Conservation (phyloP, 2,113 vertebrate genomes). For the Nothoprocta perdicaria region DNA sequence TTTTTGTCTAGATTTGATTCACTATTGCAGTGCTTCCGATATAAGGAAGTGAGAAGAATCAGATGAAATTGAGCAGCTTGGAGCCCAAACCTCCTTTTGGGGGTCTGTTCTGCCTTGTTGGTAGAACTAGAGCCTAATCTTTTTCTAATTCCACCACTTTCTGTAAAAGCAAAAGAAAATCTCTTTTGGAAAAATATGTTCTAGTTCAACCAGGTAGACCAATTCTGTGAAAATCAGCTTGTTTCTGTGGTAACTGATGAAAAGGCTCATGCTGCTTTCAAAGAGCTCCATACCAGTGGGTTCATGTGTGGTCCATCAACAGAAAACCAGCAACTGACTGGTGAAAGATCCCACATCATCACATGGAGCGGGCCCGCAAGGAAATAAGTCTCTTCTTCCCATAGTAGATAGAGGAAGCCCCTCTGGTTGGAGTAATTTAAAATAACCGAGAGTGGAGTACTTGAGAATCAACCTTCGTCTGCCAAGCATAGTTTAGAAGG, state of each 20-base stretch:
- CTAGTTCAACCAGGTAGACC: background rate
- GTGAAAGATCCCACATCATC: background rate
- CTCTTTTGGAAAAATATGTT: background rate
- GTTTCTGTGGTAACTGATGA: background rate
- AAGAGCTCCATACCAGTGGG: background rate
- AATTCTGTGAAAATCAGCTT: background rate
- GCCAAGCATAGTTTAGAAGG: background rate
- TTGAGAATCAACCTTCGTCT: background rate
- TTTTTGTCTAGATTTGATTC: background rate
- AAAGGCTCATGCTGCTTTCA: background rate
- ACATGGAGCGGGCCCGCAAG: background rate
- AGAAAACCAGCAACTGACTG: background rate
- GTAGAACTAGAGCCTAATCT: background rate
- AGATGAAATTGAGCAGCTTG: background rate
- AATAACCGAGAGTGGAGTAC: background rate
- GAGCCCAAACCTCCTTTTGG: background rate
- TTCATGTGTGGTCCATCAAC: background rate
- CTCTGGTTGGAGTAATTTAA: background rate
- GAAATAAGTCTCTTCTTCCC: fast-evolving
- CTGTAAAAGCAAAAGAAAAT: background rate
- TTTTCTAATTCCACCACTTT: background rate
- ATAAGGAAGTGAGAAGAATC: background rate
- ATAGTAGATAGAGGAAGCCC: background rate
- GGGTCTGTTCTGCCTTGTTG: background rate
- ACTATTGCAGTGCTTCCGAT: background rate